Evolutionary conservation across 2,888 invertebrate genomes (phyloP).

Genomic region (Barypeithes pellucidus): DNA sequence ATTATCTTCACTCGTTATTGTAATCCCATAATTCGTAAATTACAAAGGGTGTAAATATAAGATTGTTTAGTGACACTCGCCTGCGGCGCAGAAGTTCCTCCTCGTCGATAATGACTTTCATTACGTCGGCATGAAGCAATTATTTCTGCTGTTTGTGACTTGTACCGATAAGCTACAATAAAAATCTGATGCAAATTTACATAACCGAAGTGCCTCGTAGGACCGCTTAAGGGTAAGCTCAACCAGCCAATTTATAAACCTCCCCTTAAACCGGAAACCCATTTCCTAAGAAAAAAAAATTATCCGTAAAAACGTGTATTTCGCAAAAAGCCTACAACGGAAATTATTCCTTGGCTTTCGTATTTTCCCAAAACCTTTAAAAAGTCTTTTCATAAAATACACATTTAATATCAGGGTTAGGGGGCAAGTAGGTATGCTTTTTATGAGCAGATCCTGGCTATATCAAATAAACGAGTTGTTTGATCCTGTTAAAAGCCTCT

Average conservation of each 20-base stretch:
- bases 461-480: slow-evolving; percentile 27
- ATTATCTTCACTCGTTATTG: no score
- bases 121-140: no score
- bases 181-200: no score
- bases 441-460: slow-evolving; percentile 9
- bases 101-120: no score
- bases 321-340: not conserved
- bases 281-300: not conserved
- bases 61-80: no score
- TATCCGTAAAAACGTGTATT: not conserved
- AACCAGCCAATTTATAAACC: not conserved
- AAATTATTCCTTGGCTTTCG: slow-evolving; percentile 6
- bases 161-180: no score
- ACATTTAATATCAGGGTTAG: slow-evolving; percentile 8
- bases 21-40: no score
- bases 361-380: slow-evolving; percentile 1
- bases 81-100: no score
- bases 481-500: slow-evolving; percentile 12
- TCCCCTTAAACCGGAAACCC: not conserved
- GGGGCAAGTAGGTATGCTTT: not conserved
- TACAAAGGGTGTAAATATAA: no score
- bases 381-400: slow-evolving; percentile 6
- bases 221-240: no score
- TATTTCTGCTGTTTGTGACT: no score
- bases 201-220: no score